Percentiles rank a stretch among this genome's conserved stretches.
phyloP scores from a whole-genome alignment of 2,113 vertebrate genomes.

The Megaptera novaeangliae region DNA sequence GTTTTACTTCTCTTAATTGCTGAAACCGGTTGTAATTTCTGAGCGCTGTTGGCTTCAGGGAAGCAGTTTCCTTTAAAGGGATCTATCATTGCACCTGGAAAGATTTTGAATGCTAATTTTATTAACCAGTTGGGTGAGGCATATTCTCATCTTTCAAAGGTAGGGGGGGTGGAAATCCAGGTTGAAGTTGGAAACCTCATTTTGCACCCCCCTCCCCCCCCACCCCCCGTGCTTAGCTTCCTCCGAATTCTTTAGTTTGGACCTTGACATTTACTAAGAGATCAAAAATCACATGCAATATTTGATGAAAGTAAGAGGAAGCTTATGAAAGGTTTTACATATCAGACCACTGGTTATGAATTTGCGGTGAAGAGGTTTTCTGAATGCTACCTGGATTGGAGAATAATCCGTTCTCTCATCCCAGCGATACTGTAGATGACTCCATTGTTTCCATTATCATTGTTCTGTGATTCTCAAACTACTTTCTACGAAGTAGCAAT shows the following conservation, averaged over 20 bases:
- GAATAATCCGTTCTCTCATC: neutral
- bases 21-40: constrained; percentile 80
- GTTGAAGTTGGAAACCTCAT: neutral
- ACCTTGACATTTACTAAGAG: neutral
- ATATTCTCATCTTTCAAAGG: constrained; percentile 67
- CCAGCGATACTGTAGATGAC: neutral
- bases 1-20: constrained; percentile 85
- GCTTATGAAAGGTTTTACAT: neutral
- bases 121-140: constrained; percentile 78
- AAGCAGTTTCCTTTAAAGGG: constrained; percentile 65
- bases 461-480: neutral
- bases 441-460: neutral
- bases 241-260: neutral
- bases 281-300: neutral
- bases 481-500: neutral
- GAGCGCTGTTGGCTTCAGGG: constrained; percentile 72
- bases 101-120: constrained; percentile 69
- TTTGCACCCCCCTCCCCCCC: neutral
- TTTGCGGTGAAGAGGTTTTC: neutral
- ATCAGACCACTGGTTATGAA: neutral
- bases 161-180: neutral
- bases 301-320: neutral
- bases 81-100: constrained; percentile 47
- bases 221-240: neutral
- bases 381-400: neutral